A percentile compares a stretch with the other conserved stretches of the same genome.
These are phyloP conservation scores for Ceratoteleas bidentatus DNA, from an alignment of 1,140 invertebrate genomes.

Conservation along the genomic window DNA sequence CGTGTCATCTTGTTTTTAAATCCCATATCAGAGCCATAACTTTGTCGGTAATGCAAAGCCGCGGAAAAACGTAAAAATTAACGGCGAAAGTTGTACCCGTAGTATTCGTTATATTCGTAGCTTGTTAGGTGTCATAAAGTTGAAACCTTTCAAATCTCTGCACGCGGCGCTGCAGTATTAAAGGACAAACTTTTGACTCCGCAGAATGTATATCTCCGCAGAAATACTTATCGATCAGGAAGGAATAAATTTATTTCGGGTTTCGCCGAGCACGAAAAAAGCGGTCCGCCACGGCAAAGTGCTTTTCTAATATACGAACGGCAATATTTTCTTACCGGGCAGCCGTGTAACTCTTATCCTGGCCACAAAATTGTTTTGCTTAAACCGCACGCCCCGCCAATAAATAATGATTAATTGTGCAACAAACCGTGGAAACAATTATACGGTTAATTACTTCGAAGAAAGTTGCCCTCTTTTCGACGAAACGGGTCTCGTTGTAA, in stretches of 20 bases:
- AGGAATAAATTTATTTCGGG: conserved; percentile 48
- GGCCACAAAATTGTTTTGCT: conserved; percentile 32
- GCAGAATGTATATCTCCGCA: conserved; percentile 7
- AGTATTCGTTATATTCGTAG: conserved; percentile 13
- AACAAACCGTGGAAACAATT: conserved; percentile 32
- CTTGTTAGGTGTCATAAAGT: conserved; percentile 22
- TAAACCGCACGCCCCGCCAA: conserved; percentile 18
- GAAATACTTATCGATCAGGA: conserved; percentile 50
- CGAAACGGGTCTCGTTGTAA: not conserved
- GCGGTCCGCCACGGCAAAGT: conserved; percentile 23
- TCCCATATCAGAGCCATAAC: too few species aligned
- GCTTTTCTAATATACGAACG: conserved; percentile 43
- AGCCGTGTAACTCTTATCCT: conserved; percentile 25
- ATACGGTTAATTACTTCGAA: conserved; percentile 5
- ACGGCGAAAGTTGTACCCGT: conserved; percentile 1
- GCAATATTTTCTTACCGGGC: conserved; percentile 33
- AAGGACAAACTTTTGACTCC: conserved; percentile 20
- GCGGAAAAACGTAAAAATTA: too few species aligned
- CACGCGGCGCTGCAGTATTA: conserved; percentile 6
- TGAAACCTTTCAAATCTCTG: conserved; percentile 15
- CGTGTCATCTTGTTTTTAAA: too few species aligned
- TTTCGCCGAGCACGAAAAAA: conserved; percentile 37
- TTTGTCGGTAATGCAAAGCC: too few species aligned
- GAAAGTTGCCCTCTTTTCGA: conserved; percentile 28
- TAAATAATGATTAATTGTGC: conserved; percentile 47